phyloP scores from a whole-genome alignment of 2,797 vertebrate genomes.

The Poecilia wingei region DNA sequence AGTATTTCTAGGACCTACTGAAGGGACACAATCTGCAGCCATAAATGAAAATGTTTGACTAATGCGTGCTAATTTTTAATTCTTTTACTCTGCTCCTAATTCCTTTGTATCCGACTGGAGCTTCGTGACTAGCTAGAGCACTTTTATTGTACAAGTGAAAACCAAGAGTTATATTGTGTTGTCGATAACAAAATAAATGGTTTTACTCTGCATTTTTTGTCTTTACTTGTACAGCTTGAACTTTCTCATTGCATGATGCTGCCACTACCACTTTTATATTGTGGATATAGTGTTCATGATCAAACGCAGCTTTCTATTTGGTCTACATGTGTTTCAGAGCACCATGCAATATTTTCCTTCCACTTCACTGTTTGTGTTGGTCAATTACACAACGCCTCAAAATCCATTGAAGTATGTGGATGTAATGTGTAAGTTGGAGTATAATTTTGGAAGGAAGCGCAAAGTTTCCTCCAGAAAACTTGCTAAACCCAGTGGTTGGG shows the following conservation, averaged over 20 bases:
- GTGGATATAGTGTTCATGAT: background rate
- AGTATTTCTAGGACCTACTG: constrained; percentile 28
- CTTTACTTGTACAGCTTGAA: background rate
- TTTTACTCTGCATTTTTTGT: constrained; percentile 26
- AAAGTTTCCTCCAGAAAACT: too few relatives aligned
- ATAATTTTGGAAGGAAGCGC: background rate
- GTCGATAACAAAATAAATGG: constrained; percentile 34
- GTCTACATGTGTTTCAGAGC: background rate
- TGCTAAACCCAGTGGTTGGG: too few relatives aligned
- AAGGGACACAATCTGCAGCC: constrained; percentile 1
- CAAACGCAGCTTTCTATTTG: background rate
- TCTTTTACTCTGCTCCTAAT: constrained; percentile 26
- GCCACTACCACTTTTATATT: background rate
- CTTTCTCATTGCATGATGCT: background rate
- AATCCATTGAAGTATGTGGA: background rate
- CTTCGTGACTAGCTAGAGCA: constrained; percentile 23
- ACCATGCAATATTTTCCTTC: background rate
- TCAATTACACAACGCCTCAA: background rate
- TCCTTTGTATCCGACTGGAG: constrained; percentile 27
- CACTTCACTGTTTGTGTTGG: background rate
- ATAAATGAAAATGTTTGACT: constrained; percentile 17
- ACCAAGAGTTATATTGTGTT: constrained; percentile 23
- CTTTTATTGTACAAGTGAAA: constrained; percentile 21
- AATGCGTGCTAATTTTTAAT: constrained; percentile 29
- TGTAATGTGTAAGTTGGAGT: background rate